These are phyloP conservation scores for Aix galericulata DNA, from an alignment of 2,113 vertebrate genomes.

Conservation along the genomic window DNA sequence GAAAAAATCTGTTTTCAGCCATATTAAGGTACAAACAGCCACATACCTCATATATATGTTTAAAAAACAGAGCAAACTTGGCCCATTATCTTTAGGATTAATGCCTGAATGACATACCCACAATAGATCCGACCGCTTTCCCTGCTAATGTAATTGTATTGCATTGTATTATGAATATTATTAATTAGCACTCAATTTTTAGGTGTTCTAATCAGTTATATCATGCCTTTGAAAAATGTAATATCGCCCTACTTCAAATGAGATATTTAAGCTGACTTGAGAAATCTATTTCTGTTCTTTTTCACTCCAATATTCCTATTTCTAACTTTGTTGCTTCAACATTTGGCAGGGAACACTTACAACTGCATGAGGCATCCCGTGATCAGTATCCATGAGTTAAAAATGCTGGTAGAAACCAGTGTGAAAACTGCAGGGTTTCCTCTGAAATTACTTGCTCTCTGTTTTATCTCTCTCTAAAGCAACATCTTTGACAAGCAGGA, in stretches of 20 bases:
- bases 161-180: slow-evolving; percentile 16
- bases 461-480: slow-evolving; percentile 10
- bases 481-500: background rate
- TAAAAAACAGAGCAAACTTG: background rate
- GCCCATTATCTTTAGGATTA: slow-evolving; percentile 36
- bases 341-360: slow-evolving; percentile 24
- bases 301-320: slow-evolving; percentile 23
- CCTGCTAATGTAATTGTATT: slow-evolving; percentile 33
- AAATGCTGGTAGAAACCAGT: slow-evolving; percentile 22
- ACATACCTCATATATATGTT: background rate
- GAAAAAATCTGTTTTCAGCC: background rate
- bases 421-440: slow-evolving; percentile 38
- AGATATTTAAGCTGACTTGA: slow-evolving; percentile 30
- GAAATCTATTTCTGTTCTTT: slow-evolving; percentile 44
- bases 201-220: slow-evolving; percentile 48
- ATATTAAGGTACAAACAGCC: background rate
- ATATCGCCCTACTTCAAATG: slow-evolving; percentile 19
- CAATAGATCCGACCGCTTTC: background rate
- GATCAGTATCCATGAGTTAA: slow-evolving; percentile 1
- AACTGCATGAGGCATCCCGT: background rate
- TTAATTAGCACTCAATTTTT: slow-evolving; percentile 50
- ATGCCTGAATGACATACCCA: background rate
- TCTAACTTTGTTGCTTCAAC: slow-evolving; percentile 34
- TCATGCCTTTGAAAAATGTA: background rate
- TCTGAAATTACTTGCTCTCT: background rate